A percentile compares a stretch with the other conserved stretches of the same genome.
phyloP scores from a whole-genome alignment of 2,888 invertebrate genomes.

The Ellobium chinense region DNA sequence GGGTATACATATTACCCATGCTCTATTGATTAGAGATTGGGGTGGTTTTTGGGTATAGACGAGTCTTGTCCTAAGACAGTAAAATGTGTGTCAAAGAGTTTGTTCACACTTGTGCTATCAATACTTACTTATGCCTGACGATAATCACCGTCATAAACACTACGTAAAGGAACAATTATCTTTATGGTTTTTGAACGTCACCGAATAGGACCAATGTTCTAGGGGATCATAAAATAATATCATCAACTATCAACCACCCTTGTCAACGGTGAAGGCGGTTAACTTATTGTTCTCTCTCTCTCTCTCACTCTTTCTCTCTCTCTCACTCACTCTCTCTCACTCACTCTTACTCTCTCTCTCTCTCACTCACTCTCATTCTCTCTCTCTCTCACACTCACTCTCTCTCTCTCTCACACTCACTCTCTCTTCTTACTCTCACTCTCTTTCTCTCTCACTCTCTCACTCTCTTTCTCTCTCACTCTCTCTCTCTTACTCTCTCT shows the following conservation, averaged over 20 bases:
- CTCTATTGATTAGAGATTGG: too few relatives aligned
- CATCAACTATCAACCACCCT: neutral
- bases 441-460: neutral
- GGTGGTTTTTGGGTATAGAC: too few relatives aligned
- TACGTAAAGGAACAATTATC: too few relatives aligned
- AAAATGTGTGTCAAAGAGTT: too few relatives aligned
- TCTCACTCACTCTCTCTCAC: neutral
- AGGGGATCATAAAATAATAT: too few relatives aligned
- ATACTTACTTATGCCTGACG: too few relatives aligned
- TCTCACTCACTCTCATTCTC: conserved; percentile 12
- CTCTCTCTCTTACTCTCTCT: neutral
- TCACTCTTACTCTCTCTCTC: neutral
- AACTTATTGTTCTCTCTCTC: neutral
- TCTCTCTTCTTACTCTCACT: neutral
- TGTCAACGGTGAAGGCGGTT: neutral
- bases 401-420: neutral
- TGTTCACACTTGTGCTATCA: too few relatives aligned
- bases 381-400: conserved; percentile 5
- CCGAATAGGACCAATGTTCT: too few relatives aligned
- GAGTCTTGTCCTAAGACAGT: too few relatives aligned
- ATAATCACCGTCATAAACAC: too few relatives aligned
- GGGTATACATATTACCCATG: too few relatives aligned
- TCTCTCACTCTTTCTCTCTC: conserved; percentile 8
- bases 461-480: neutral
- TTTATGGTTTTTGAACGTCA: too few relatives aligned